phyloP scores from a whole-genome alignment of 2,888 invertebrate species.

The Drosophila buzzatii region DNA sequence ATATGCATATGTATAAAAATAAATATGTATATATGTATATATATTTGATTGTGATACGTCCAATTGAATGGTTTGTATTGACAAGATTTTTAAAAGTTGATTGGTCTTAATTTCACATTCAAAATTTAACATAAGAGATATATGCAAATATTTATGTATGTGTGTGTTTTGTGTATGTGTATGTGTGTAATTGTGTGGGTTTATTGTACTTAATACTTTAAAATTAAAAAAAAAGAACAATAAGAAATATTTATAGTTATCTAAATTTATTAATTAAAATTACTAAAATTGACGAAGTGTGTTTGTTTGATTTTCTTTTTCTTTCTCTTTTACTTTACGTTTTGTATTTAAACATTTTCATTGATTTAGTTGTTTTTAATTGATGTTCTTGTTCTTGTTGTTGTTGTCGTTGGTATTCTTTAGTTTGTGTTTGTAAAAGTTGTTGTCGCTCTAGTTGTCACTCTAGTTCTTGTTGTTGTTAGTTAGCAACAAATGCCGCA shows the following conservation, averaged over 20 bases:
- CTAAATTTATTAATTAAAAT: constrained; percentile 67
- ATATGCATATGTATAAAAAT: not conserved
- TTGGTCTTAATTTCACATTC: constrained; percentile 30
- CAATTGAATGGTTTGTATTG: constrained; percentile 38
- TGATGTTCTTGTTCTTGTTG: constrained; percentile 50
- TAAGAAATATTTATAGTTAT: constrained; percentile 53
- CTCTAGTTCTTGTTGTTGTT: constrained; percentile 19
- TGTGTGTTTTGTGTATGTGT: constrained; percentile 45
- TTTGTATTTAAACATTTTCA: constrained; percentile 33
- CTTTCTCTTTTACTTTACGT: constrained; percentile 26
- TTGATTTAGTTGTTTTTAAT: constrained; percentile 34
- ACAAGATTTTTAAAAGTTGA: constrained; percentile 35
- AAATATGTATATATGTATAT: constrained; percentile 8
- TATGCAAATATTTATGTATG: constrained; percentile 39
- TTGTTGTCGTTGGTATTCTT: constrained; percentile 45
- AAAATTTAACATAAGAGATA: constrained; percentile 44
- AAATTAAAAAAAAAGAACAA: constrained; percentile 60
- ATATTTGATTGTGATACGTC: constrained; percentile 30
- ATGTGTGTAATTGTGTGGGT: constrained; percentile 39
- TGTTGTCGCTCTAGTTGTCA: constrained; percentile 20
- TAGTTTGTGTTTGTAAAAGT: constrained; percentile 33
- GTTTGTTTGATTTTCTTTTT: constrained; percentile 61
- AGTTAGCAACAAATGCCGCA: constrained; percentile 66
- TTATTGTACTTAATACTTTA: constrained; percentile 53
- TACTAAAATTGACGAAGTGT: constrained; percentile 84